Base-by-base conservation (phyloP, 2,888 invertebrate genomes). In the Achlya flavicornis region DNA sequence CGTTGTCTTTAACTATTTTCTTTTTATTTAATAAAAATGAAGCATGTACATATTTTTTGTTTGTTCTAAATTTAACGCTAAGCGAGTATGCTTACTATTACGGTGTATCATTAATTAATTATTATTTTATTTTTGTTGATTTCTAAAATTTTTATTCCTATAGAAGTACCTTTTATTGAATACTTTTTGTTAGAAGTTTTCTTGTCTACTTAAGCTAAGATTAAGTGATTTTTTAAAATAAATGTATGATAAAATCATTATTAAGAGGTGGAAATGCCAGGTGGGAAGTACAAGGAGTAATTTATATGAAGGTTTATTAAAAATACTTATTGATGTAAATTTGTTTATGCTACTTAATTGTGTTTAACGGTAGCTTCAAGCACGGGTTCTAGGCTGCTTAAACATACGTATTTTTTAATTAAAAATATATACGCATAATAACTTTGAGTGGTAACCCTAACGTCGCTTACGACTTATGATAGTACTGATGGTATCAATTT, bases 81-180 rank as follows among this genome's bases (percentile, higher is more conserved):
- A 89, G 89, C 87, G 88, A 80, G 65, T 87, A 87, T 79, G 68
- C 69, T 85, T 80, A 78, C 71, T 76, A 53, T 48, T 81, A 77
- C 81, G 85, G 84, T 81, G 84, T 85, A 81, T 83, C 84, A 82
- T 76, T 76, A 73, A 74, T 73, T 73, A 74, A 35, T 35, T 35
- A 35, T 35, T 78, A 76, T 72, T 76, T 82, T 81, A 79, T 78
- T 79, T 81, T 91, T 91, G 91, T 91, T 91, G 87, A 88, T 74
- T 85, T 89, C 89, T 90, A 85, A 88, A 91, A 87, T 79, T 81
- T 89, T 89, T 91, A 93, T 93, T 93, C 93, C 93, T 93, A 92
- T 85, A 81, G 85, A 87, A 80, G 91, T 92, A 92, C 91, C 91
- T 92, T 89, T 86, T 83, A 76, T 76, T 81, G 19, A 19, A 53